A percentile compares a stretch with the other conserved stretches of the same genome.
phyloP scores from a whole-genome alignment of 2,888 invertebrate species.

The Volucella bombylans region DNA sequence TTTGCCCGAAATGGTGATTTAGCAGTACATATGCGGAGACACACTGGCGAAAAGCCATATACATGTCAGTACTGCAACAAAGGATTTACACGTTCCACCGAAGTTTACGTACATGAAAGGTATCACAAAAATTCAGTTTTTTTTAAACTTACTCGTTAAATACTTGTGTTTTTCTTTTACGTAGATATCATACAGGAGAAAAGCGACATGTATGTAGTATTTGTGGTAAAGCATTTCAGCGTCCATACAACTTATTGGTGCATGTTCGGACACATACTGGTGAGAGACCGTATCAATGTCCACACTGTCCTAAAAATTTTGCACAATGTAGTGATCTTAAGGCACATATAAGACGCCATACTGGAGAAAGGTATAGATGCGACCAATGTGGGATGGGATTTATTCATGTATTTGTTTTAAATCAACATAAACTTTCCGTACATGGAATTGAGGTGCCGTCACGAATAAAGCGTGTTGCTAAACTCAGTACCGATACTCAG shows the following conservation, averaged over 20 bases:
- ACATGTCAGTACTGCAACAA: conserved; percentile 85
- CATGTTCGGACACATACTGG: conserved; percentile 84
- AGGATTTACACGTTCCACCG: conserved; percentile 85
- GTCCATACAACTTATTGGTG: conserved; percentile 84
- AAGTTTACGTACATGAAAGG: conserved; percentile 85
- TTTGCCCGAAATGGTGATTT: conserved; percentile 85
- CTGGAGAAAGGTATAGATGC: conserved; percentile 84
- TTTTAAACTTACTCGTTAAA: background rate
- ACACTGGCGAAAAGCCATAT: conserved; percentile 85
- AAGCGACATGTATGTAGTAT: conserved; percentile 83
- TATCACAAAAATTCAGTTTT: conserved; percentile 76
- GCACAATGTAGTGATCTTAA: conserved; percentile 84
- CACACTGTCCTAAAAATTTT: conserved; percentile 84
- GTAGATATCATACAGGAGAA: conserved; percentile 82
- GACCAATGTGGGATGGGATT: conserved; percentile 82
- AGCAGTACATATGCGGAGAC: conserved; percentile 85
- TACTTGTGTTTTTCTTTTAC: background rate
- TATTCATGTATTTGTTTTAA: conserved; percentile 82
- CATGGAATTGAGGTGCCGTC: conserved; percentile 79
- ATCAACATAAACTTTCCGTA: conserved; percentile 83
- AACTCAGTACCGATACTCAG: conserved; percentile 74
- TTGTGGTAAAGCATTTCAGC: conserved; percentile 81
- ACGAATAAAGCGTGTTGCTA: conserved; percentile 79
- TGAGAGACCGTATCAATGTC: conserved; percentile 83
- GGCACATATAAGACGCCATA: conserved; percentile 84